Percentiles rank a stretch among this genome's conserved stretches.
These are phyloP conservation scores for Ptychodera flava DNA, from an alignment of 35 echinoderm and acorn worm species.

Conservation along the genomic window DNA sequence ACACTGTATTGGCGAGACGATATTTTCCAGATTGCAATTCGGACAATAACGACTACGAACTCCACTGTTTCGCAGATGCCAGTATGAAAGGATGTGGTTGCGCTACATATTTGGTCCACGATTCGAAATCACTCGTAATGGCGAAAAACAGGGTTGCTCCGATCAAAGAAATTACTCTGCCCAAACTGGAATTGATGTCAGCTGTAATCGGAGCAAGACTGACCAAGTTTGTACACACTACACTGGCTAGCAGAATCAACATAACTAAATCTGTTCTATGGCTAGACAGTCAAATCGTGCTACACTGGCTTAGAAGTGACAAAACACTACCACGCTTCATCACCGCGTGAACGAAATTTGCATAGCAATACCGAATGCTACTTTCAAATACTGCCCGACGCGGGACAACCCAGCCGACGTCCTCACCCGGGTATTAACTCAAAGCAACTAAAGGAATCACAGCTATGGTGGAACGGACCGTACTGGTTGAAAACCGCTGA, in stretches of 20 bases:
- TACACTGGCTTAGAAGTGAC: not conserved
- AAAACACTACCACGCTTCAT: not conserved
- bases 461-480: constrained; percentile 11
- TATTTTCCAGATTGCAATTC: too few species aligned
- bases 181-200: constrained; percentile 8
- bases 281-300: constrained; percentile 7
- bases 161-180: constrained; percentile 18
- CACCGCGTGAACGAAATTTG: not conserved
- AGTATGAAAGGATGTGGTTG: too few species aligned
- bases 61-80: constrained; percentile 15
- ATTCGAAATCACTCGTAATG: not conserved
- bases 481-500: not conserved
- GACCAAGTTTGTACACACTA: not conserved
- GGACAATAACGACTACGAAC: too few species aligned
- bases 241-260: not conserved
- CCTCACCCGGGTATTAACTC: not conserved
- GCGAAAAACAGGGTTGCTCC: constrained; percentile 6
- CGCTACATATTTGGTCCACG: constrained; percentile 8
- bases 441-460: constrained; percentile 4
- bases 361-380: not conserved
- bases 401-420: constrained; percentile 13
- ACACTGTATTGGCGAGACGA: constrained; percentile 8
- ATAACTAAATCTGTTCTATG: not conserved
- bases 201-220: not conserved
- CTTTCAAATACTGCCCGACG: not conserved